These are phyloP conservation scores for Salvelinus alpinus DNA, from an alignment of 2,113 vertebrate species.

Conservation along the genomic window DNA sequence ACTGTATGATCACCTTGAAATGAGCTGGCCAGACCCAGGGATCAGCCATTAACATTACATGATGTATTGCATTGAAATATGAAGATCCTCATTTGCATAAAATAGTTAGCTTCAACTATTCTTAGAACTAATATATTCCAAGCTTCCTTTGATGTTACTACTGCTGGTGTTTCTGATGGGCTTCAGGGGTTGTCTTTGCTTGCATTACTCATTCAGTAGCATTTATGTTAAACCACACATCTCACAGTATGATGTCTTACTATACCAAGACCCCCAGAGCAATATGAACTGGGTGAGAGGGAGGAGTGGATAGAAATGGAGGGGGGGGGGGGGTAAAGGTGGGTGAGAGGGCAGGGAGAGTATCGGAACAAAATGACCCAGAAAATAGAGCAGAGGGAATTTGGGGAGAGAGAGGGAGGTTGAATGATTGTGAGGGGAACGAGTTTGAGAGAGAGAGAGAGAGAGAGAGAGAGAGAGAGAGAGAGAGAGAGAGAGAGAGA, in stretches of 20 bases:
- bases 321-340: background rate
- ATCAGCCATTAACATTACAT: no score
- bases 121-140: background rate
- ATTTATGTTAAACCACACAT: conserved; percentile 3
- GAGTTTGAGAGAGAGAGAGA: background rate
- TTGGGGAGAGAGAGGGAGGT: background rate
- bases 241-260: background rate
- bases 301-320: background rate
- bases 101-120: background rate
- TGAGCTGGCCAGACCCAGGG: no score
- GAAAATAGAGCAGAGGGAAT: background rate
- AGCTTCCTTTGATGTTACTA: conserved; percentile 56
- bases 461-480: conserved; percentile 20
- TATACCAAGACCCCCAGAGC: background rate
- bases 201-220: conserved; percentile 25
- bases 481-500: conserved; percentile 23
- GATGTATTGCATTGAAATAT: background rate
- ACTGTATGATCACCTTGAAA: no score
- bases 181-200: conserved; percentile 35
- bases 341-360: background rate
- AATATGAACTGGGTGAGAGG: background rate
- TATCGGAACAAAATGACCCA: background rate
- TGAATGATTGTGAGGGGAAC: background rate
- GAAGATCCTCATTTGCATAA: background rate
- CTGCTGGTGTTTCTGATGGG: conserved; percentile 41